Conservation (phyloP, 2,113 vertebrate genomes). For the Notiomystis cincta region DNA sequence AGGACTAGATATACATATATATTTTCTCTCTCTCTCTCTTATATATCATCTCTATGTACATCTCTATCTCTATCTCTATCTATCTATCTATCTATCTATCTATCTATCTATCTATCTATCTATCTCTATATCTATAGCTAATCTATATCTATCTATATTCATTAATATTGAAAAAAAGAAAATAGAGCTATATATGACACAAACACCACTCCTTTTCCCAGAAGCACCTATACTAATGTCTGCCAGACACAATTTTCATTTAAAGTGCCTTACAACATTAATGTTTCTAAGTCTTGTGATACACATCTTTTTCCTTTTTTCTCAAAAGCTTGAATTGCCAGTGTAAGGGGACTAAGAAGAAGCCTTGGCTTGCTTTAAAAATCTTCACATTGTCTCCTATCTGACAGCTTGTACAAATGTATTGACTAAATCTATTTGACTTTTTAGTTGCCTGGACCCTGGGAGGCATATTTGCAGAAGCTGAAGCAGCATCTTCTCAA, state of each 20-base stretch:
- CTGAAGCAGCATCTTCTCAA: not conserved
- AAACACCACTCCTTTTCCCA: not conserved
- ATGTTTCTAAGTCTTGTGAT: not conserved
- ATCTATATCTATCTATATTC: not conserved
- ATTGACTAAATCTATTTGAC: not conserved
- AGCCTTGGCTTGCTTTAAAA: not conserved
- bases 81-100: not conserved
- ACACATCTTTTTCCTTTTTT: not conserved
- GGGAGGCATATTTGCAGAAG: not conserved
- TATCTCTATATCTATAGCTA: not conserved
- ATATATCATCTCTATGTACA: no score
- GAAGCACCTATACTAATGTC: not conserved
- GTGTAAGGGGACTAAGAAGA: not conserved
- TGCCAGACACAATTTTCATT: not conserved
- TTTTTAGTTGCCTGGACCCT: not conserved
- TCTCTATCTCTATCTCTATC: not conserved
- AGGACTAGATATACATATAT: not conserved
- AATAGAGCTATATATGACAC: not conserved
- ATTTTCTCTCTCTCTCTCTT: no score
- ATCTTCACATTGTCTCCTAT: not conserved
- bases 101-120: not conserved
- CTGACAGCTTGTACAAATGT: not conserved
- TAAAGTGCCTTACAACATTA: not conserved
- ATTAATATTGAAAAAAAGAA: not conserved
- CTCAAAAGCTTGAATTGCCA: not conserved